Evolutionary conservation across 2,113 vertebrate genomes (phyloP).

Genomic region (Gavialis gangeticus): DNA sequence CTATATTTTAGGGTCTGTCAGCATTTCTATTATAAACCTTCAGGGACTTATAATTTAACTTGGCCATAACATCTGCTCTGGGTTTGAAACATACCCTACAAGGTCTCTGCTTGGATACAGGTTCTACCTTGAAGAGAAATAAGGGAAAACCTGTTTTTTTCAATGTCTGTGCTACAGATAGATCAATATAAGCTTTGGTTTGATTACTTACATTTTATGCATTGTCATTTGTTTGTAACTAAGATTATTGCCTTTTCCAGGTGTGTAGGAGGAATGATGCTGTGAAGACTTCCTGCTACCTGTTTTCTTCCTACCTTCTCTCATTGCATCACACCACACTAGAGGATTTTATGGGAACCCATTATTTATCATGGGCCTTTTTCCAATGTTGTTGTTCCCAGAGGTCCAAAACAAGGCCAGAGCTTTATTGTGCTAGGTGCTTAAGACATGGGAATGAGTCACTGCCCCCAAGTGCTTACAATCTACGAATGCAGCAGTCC

Average conservation of each 20-base stretch:
- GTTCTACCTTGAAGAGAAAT: background rate
- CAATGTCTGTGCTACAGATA: background rate
- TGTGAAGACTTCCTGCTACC: background rate
- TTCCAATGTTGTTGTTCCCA: background rate
- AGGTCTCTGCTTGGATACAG: background rate
- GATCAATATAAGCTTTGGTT: background rate
- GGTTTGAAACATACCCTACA: conserved; percentile 9
- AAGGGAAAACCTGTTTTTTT: background rate
- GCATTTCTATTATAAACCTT: conserved; percentile 34
- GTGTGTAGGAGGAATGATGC: background rate
- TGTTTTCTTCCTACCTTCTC: background rate
- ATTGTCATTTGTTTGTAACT: background rate
- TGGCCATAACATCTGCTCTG: conserved; percentile 49
- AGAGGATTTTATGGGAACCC: background rate
- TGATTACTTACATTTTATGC: background rate
- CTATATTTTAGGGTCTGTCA: conserved; percentile 54
- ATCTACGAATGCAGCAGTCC: background rate
- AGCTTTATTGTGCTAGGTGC: background rate
- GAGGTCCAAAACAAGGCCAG: background rate
- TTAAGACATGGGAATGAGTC: background rate
- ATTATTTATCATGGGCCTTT: background rate
- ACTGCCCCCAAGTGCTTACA: background rate
- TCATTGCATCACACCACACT: background rate
- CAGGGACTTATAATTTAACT: conserved; percentile 50
- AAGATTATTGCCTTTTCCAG: background rate